Base-by-base conservation (phyloP, 2,113 vertebrate species). In the Marmota flaviventris region DNA sequence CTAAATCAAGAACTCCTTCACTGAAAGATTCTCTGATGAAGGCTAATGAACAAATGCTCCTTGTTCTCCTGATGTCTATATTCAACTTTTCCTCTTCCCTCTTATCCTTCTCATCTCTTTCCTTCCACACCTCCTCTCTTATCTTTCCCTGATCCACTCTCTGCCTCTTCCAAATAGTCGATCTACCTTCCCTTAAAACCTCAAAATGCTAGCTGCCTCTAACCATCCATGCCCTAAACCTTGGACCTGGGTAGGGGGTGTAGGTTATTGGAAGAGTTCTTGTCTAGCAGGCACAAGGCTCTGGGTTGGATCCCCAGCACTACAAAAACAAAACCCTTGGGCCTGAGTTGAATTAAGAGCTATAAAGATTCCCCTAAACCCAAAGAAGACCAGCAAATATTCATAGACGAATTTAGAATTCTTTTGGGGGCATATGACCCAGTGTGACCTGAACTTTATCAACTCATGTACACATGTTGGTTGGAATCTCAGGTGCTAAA, bases 321-420 rank as follows among this genome's bases (percentile, higher is more conserved):
- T n/a, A 4, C 61, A 42, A 78, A 85, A 78, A 32, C 32, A 12
- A 77, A 83, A 86, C n/a, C 7, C 69, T 61, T 73, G 48, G 20
- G 25, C 5, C 45, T 76, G 24, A 92, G 24, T 20, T 93, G 70
- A 92, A 29, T 53, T 92, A 90, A 92, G n/a, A 92, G 37, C 51
- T 83, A 34, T 24, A 72, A 73, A 83, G 37, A 86, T 86, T 73
- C 82, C 4, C 39, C 37, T 76, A 37, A 89, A 56, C 37, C n/a
- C 58, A 70, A 48, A 20, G 3, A 76, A 78, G 34, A 73, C 8
- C 20, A 78, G 45, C 9, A 79, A 81, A 67, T 37, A 86, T 25
- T 78, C 39, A 45, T n/a, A 18, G 34, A 72, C 58, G 4, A 24
- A 53, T 76, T 51, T 84, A 75, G 72, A 85, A 48, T 94, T 85